Conservation (phyloP, 1,140 invertebrate genomes). For the Caerostris extrusa region DNA sequence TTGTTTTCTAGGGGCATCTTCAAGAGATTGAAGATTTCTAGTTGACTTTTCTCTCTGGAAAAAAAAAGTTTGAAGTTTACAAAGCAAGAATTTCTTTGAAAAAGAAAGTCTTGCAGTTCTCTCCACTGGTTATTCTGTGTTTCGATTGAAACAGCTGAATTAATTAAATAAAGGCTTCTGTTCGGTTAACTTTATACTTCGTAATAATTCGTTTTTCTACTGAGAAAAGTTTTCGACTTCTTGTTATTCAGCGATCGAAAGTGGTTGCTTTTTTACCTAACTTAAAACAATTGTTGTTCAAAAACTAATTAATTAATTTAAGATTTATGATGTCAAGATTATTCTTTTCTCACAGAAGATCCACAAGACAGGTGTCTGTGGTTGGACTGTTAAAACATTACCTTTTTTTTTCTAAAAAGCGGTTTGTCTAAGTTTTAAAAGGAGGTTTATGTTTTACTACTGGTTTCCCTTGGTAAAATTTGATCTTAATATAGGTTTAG, state of each 20-base stretch:
- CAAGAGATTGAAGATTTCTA: neutral
- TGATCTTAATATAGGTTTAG: no score
- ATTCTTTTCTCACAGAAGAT: no score
- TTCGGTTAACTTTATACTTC: neutral
- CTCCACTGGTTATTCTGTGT: neutral
- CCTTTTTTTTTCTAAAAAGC: no score
- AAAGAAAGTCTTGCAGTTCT: neutral
- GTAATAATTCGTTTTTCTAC: neutral
- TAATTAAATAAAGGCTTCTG: neutral
- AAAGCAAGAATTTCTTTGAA: neutral
- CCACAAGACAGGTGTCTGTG: no score
- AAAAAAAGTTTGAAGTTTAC: constrained; percentile 9
- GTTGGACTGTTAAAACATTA: no score
- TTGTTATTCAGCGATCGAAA: neutral
- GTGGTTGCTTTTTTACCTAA: neutral
- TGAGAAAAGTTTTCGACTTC: neutral
- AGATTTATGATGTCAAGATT: no score
- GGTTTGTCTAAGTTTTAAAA: no score
- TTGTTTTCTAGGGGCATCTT: neutral
- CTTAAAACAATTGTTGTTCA: neutral
- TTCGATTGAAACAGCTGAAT: constrained; percentile 6
- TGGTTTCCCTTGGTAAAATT: no score
- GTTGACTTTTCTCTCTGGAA: neutral
- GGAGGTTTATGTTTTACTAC: no score
- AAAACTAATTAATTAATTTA: constrained; percentile 10